Evolutionary conservation across 2,113 vertebrate species (phyloP).

Genomic region (Poeciliopsis retropinna): DNA sequence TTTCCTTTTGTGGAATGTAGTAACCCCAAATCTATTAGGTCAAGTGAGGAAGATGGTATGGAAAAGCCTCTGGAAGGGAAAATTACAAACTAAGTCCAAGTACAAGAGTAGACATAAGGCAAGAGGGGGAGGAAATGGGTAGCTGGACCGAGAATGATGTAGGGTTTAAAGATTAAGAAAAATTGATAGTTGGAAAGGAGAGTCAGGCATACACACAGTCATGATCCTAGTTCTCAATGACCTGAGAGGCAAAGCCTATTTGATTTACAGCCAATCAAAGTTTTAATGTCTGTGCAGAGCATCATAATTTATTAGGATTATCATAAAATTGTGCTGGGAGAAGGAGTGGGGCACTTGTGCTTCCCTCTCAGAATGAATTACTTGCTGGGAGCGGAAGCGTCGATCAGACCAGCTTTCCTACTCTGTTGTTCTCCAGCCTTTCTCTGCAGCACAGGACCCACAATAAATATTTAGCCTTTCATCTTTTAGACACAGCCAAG

Average conservation of each 20-base stretch:
- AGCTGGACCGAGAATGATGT: slow-evolving; percentile 41
- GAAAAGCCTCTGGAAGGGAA: slow-evolving; percentile 41
- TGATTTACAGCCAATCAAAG: slow-evolving; percentile 79
- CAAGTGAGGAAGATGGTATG: slow-evolving; percentile 21
- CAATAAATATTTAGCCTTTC: slow-evolving; percentile 67
- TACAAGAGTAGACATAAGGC: slow-evolving; percentile 42
- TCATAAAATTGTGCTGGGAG: slow-evolving; percentile 72
- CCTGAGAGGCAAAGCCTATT: slow-evolving; percentile 66
- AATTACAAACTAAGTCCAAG: slow-evolving; percentile 36
- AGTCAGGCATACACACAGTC: slow-evolving; percentile 17
- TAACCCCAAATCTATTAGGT: slow-evolving; percentile 45
- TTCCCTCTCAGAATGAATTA: slow-evolving; percentile 74
- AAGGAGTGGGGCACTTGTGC: slow-evolving; percentile 63
- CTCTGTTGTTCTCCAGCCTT: slow-evolving; percentile 44
- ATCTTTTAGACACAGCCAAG: slow-evolving; percentile 44
- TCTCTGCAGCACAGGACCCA: slow-evolving; percentile 23
- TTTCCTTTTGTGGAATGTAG: slow-evolving; percentile 1
- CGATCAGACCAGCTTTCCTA: slow-evolving; percentile 57
- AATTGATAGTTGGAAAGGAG: slow-evolving; percentile 48
- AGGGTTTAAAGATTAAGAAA: slow-evolving; percentile 40
- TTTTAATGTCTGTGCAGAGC: slow-evolving; percentile 72
- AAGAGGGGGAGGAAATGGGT: slow-evolving; percentile 33
- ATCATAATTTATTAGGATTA: slow-evolving; percentile 82
- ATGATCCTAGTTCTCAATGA: slow-evolving; percentile 47
- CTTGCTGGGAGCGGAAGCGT: slow-evolving; percentile 52